Evolutionary conservation across 2,797 vertebrate species (phyloP).

Genomic region (Denticeps clupeoides): DNA sequence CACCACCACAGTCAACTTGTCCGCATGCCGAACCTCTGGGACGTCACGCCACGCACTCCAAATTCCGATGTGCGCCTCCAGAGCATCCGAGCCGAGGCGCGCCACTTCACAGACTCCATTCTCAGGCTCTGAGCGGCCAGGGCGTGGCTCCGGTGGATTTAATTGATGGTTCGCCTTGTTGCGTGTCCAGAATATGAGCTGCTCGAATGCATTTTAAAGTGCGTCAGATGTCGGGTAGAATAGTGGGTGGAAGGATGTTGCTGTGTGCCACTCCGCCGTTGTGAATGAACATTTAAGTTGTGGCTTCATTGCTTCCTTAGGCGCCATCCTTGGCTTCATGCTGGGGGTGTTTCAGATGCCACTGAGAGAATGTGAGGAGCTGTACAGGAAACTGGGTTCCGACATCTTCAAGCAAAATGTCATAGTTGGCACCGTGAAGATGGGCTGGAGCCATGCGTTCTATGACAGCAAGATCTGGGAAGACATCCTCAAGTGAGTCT

Average conservation of each 20-base stretch:
- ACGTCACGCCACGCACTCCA: too few species aligned
- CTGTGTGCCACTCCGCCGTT: neutral
- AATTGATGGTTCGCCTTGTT: slow-evolving; percentile 11
- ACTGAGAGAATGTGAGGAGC: slow-evolving; percentile 81
- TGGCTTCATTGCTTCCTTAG: slow-evolving; percentile 41
- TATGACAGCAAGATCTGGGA: slow-evolving; percentile 93
- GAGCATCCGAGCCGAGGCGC: too few species aligned
- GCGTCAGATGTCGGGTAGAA: too few species aligned
- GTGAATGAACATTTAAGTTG: slow-evolving; percentile 11
- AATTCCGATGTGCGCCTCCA: too few species aligned
- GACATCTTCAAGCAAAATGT: slow-evolving; percentile 95
- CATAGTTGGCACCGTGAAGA: slow-evolving; percentile 90
- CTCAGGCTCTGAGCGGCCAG: too few species aligned
- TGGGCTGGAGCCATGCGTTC: slow-evolving; percentile 96
- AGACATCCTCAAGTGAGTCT: slow-evolving; percentile 89
- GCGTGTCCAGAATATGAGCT: neutral
- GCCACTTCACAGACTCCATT: too few species aligned
- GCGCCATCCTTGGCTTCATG: slow-evolving; percentile 92
- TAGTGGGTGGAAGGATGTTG: neutral
- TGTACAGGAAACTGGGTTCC: slow-evolving; percentile 84
- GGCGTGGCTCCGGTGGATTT: slow-evolving; percentile 1
- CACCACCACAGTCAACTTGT: too few species aligned
- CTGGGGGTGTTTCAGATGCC: slow-evolving; percentile 84
- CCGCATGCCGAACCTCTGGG: too few species aligned
- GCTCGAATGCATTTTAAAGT: neutral